Base-by-base conservation (phyloP, 2,113 vertebrate species). In the Ceyx melanurus region DNA sequence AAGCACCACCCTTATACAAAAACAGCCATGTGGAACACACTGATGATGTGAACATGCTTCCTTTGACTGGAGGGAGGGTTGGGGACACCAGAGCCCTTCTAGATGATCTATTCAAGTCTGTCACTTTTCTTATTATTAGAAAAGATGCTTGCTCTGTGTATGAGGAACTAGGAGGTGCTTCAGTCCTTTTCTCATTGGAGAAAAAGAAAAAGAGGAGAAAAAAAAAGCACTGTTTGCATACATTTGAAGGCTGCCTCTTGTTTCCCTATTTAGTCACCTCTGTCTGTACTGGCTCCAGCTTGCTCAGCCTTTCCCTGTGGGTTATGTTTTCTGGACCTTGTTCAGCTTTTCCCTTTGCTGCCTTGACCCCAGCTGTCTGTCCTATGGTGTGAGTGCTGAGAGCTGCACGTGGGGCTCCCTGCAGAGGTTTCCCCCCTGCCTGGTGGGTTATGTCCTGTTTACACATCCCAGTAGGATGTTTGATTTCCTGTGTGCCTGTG, bases 361-460 rank as follows among this genome's bases (percentile, higher is more conserved):
- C 42, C 54, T 46, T 73, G 86, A 76, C 64, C 75, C 71, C 14
- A 13, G 60, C 76, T 72, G 67, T 61, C 75, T 54, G 22, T 89
- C 33, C 43, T 6, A 1, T 1, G 0, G 53, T 0, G 1, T 19
- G 67, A 89, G 62, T 0, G 42, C 79, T 79, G 50, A n/a, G 82
- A 79, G 75, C 82, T 0, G 0, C 58, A 4, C 3, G 9, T 26
- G 62, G 72, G 51, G 42, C 29, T 29, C 42, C 76, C 76, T 31
- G 56, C 60, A 71, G 83, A 92, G 68, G 42, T 74, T 64, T 50
- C 43, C 67, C 56, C 35, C 68, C 53, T 25, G 61, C 86, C 76
- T 80, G 0, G 43, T 16, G 80, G 68, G 46, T 64, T 93, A 23
- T 21, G 23, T 73, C 35, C 77, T 1, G 1, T 83, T 92, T 83